Base-by-base conservation (phyloP, 2,888 invertebrate genomes). In the Podotricha telesiphe region DNA sequence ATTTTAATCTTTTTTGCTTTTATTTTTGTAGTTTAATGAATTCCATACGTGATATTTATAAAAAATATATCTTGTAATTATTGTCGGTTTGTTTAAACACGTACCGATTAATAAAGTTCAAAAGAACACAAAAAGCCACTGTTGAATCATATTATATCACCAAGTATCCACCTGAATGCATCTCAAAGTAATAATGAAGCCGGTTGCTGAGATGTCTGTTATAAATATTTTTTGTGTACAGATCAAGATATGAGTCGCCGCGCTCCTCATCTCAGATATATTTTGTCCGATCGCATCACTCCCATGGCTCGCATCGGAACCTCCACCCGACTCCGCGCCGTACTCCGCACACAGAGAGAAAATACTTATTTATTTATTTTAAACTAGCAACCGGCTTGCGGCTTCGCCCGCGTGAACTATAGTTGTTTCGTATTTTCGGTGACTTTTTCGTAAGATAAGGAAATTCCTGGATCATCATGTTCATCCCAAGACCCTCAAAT, bases 201-300 rank as follows among this genome's bases (percentile, higher is more conserved):
- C 66, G 66, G 62, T 67, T 28, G 66, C 56, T 62, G 69, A 66
- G 69, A 62, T 17, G 69, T 34, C 62, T 69, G 62, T 62, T 66
- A 63, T 69, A 69, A 69, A 69, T 58, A 69, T 66, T 66, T 69
- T 69, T 69, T 69, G 66, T 69, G 56, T 66, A 47, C 50, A 65
- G 62, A 69, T 69, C 62, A 66, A 69, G 69, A 66, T 69, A 66
- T 56, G 65, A 69, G 45, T 65, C 59, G 69, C 47, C 53, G 59
- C 61, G 48, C 53, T 65, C 45, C 50, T 37, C 53, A 51, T 65
- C 47, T 53, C 59, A 42, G 65, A 59, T 45, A 59, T 34, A 45
- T 51, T 56, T 50, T 11, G 51, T 53, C 53, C 37, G 59, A 64
- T 67, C 67, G 22, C 64, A 37, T 34, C 42, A 19, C 34, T n/a